Percentiles rank a stretch among this genome's conserved stretches.
Evolutionary conservation across 2,797 vertebrate species (phyloP).

Genomic region (Sebastes miniatus): DNA sequence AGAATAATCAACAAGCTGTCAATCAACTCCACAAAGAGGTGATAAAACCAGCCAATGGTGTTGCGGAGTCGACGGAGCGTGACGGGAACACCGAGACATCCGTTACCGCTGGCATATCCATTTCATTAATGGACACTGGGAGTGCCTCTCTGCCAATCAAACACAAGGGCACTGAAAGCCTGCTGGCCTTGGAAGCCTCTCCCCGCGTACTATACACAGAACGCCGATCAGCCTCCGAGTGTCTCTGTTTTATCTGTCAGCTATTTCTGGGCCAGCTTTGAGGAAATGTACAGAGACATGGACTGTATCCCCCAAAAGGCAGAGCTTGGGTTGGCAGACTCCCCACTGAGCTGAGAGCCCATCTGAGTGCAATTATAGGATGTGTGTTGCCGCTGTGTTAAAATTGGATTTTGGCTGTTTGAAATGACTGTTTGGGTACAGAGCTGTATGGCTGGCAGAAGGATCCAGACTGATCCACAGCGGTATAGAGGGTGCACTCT

Average conservation of each 20-base stretch:
- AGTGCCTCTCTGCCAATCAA: constrained; percentile 49
- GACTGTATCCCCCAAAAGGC: constrained; percentile 32
- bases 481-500: constrained; percentile 22
- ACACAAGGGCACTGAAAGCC: constrained; percentile 47
- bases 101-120: constrained; percentile 51
- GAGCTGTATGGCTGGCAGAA: constrained; percentile 44
- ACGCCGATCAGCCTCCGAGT: background rate
- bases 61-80: constrained; percentile 14
- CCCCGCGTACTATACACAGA: background rate
- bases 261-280: constrained; percentile 34
- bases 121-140: constrained; percentile 56
- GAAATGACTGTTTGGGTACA: constrained; percentile 37
- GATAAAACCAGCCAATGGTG: constrained; percentile 35
- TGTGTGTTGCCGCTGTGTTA: constrained; percentile 26
- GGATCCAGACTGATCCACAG: constrained; percentile 54
- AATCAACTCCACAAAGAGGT: constrained; percentile 19
- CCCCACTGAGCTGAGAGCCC: constrained; percentile 15
- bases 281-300: constrained; percentile 28
- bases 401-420: constrained; percentile 36
- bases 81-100: constrained; percentile 37
- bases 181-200: constrained; percentile 42
- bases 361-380: constrained; percentile 41
- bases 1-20: constrained; percentile 36
- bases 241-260: constrained; percentile 14
- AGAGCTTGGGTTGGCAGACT: constrained; percentile 11